These are phyloP conservation scores for Brachyhypopomus gauderio DNA, from an alignment of 2,113 vertebrate genomes.

Conservation along the genomic window DNA sequence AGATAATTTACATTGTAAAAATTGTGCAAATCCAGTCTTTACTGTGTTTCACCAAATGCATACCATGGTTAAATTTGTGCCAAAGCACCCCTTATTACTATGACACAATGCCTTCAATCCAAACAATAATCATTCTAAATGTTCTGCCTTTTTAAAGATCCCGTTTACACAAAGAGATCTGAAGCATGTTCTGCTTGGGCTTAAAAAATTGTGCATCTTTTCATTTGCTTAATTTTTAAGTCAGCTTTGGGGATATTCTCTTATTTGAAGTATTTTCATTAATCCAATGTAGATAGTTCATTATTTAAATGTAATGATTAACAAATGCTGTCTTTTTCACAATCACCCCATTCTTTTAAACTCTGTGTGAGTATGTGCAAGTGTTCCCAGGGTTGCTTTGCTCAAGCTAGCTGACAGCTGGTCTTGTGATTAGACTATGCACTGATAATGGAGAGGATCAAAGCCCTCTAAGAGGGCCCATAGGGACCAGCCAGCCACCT, in stretches of 20 bases:
- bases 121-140: too few species aligned
- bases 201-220: too few species aligned
- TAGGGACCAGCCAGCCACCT: slow-evolving; percentile 57
- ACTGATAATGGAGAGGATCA: slow-evolving; percentile 68
- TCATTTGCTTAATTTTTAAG: too few species aligned
- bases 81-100: too few species aligned
- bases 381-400: slow-evolving; percentile 49
- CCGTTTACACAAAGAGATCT: too few species aligned
- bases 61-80: too few species aligned
- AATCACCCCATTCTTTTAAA: slow-evolving; percentile 17
- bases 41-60: too few species aligned
- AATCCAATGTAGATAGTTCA: neutral
- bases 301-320: neutral
- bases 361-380: slow-evolving; percentile 46
- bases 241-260: too few species aligned
- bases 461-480: slow-evolving; percentile 68
- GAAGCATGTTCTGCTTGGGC: too few species aligned
- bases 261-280: too few species aligned
- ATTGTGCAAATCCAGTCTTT: neutral
- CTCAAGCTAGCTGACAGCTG: slow-evolving; percentile 73
- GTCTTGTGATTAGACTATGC: slow-evolving; percentile 68
- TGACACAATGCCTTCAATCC: too few species aligned
- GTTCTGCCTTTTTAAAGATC: too few species aligned
- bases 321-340: neutral
- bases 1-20: slow-evolving; percentile 61